These are phyloP conservation scores for Neolamprologus cancellatus DNA, from an alignment of 2,113 vertebrate species.

Conservation along the genomic window DNA sequence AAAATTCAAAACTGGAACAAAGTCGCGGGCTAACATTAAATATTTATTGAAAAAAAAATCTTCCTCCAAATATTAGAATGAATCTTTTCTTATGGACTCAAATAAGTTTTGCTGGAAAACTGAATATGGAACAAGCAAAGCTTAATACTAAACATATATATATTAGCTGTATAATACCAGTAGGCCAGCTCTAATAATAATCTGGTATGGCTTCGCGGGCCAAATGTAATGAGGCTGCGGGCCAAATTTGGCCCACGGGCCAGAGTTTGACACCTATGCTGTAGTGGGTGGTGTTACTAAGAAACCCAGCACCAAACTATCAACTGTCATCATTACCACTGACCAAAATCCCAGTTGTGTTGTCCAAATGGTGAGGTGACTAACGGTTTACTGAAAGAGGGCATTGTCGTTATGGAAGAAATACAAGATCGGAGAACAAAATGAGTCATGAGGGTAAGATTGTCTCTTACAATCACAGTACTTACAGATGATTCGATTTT, in stretches of 20 bases:
- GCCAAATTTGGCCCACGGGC: too few species aligned
- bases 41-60: too few species aligned
- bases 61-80: too few species aligned
- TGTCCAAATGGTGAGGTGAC: not conserved
- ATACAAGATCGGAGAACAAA: not conserved
- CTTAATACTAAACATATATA: too few species aligned
- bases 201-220: accelerated
- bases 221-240: too few species aligned
- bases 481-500: conserved; percentile 7
- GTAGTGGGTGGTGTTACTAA: not conserved
- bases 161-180: too few species aligned
- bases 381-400: not conserved
- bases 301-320: not conserved
- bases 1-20: too few species aligned
- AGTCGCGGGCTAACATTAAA: too few species aligned
- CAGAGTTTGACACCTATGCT: not conserved
- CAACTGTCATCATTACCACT: not conserved
- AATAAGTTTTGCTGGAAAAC: too few species aligned
- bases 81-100: too few species aligned
- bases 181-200: too few species aligned
- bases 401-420: not conserved
- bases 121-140: too few species aligned
- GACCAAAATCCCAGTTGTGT: not conserved
- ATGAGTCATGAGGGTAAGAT: not conserved
- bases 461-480: not conserved